phyloP scores from a whole-genome alignment of 2,113 vertebrate species.

The Nibea coibor region DNA sequence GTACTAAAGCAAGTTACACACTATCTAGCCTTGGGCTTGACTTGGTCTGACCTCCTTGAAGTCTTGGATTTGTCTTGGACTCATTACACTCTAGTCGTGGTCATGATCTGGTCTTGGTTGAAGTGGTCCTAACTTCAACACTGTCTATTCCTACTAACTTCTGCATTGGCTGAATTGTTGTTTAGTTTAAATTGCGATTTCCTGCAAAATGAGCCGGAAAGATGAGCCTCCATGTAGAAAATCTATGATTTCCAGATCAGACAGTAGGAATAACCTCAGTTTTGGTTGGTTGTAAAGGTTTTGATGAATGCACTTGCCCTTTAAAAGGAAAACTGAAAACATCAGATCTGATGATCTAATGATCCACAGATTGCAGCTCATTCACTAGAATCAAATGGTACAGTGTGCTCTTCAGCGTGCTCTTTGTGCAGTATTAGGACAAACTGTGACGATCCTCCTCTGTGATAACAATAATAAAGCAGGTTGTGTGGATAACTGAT shows the following conservation, averaged over 20 bases:
- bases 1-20: too few species aligned
- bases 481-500: too few species aligned
- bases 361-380: background rate
- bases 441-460: background rate
- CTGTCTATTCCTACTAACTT: background rate
- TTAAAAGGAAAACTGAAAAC: background rate
- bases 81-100: too few species aligned
- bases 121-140: too few species aligned
- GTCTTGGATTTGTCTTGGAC: too few species aligned
- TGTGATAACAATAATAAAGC: background rate
- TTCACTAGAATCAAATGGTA: constrained; percentile 3
- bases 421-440: background rate
- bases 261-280: background rate
- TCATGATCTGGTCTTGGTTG: too few species aligned
- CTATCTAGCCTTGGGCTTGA: too few species aligned
- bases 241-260: background rate
- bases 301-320: constrained; percentile 14
- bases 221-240: background rate
- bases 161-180: background rate
- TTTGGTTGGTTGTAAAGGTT: background rate
- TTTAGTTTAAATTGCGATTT: background rate
- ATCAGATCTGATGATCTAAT: background rate
- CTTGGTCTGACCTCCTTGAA: too few species aligned
- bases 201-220: background rate
- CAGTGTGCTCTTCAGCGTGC: background rate